phyloP scores from a whole-genome alignment of 2,113 vertebrate species.

The Neotragus moschatus region DNA sequence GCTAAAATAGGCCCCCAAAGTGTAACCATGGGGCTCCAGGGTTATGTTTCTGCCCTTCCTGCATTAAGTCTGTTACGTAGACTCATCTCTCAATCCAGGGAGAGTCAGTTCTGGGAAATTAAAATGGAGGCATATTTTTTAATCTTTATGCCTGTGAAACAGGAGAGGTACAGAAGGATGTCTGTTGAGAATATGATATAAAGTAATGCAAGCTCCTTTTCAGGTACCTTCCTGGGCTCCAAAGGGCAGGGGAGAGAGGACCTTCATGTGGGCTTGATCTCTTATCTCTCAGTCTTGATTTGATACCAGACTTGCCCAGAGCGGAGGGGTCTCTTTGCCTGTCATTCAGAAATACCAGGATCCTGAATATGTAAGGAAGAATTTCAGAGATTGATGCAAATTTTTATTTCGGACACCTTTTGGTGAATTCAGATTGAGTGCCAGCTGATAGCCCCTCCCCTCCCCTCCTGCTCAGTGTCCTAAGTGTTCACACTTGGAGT shows the following conservation, averaged over 20 bases:
- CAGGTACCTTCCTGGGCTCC: neutral
- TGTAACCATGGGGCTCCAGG: neutral
- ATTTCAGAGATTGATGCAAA: neutral
- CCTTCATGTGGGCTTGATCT: neutral
- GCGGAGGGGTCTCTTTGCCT: neutral
- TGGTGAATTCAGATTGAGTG: neutral
- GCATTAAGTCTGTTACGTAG: neutral
- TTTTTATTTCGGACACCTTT: neutral
- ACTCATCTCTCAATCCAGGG: neutral
- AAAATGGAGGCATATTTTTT: no score
- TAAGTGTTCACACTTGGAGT: neutral
- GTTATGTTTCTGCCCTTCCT: neutral
- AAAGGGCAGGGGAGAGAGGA: neutral
- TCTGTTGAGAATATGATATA: neutral
- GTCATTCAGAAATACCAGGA: neutral
- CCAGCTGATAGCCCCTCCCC: neutral
- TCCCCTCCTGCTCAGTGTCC: neutral
- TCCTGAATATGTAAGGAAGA: neutral
- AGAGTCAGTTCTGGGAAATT: neutral
- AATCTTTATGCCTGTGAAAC: no score
- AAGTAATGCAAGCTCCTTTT: neutral
- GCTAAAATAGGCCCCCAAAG: neutral
- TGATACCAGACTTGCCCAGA: neutral
- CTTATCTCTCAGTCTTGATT: neutral
- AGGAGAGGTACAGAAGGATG: neutral